Base-by-base conservation (phyloP, 2,797 vertebrate species). In the Morus bassanus region DNA sequence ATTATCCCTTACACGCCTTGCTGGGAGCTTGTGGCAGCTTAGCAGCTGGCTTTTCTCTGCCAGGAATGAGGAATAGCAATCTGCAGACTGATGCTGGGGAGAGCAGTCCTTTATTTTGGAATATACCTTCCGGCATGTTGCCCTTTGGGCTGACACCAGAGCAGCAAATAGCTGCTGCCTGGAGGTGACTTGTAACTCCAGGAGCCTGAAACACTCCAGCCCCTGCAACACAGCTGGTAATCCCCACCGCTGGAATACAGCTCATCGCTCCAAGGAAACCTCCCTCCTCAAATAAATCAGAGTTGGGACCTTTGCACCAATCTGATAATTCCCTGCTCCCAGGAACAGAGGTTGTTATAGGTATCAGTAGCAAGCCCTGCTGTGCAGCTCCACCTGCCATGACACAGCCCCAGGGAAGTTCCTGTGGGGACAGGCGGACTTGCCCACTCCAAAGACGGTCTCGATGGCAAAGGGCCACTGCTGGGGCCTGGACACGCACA, bases 371-470 rank as follows among this genome's bases (percentile, higher is more conserved):
- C 22, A 53, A 64, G 27, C 23, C n/a, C 51, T 72, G 33, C 64
- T 59, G 39, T 43, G 18, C 37, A 37, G n/a, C n/a, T 69, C 46
- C 27, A 17, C 60, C 50, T 73, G 30, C n/a, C 9, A 1, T 39
- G 60, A 35, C 61, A 60, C 43, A 64, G 61, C 13, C 67, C 22
- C 21, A 22, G 9, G 39, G 9, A 28, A 7, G 48, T 56, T 33
- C 33, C n/a, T 30, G n/a, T 0, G 1, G 28, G 46, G 22, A 39
- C 13, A 37, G 21, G 35, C 25, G 11, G 18, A 33, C 13, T 19
- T 39, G 10, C 17, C 45, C 0, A 0, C 33, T 64, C 45, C 67
- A 43, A 4, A 46, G 43, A 30, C 0, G 4, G 14, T 50, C 48
- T 89, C 3, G 8, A 2, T 43, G 48, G 24, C 69, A 78, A 48